phyloP scores from a whole-genome alignment of 1,140 invertebrate species.

The Lepidostoma basale region DNA sequence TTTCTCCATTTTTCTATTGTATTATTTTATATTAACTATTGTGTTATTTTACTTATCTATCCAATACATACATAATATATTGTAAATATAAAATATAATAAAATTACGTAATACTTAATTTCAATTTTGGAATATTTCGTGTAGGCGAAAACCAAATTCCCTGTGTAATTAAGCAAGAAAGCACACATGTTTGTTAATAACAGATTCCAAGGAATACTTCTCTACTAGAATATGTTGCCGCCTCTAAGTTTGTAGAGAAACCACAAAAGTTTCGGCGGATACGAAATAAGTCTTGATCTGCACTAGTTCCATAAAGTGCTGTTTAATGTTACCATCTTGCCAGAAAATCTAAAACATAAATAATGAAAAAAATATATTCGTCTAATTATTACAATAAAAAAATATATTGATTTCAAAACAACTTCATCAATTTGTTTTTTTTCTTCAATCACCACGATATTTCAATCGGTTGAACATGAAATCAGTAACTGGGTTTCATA shows the following conservation, averaged over 20 bases:
- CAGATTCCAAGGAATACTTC: conserved; percentile 4
- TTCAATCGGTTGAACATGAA: too few relatives aligned
- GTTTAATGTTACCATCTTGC: too few relatives aligned
- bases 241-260: conserved; percentile 5
- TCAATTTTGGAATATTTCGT: neutral
- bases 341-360: too few relatives aligned
- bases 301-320: too few relatives aligned
- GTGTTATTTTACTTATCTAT: neutral
- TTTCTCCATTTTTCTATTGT: too few relatives aligned
- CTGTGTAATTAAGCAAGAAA: conserved; percentile 11
- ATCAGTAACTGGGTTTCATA: too few relatives aligned
- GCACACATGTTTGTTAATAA: conserved; percentile 16
- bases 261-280: conserved; percentile 10
- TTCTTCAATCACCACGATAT: too few relatives aligned
- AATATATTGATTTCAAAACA: too few relatives aligned
- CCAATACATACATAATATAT: neutral
- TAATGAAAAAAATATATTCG: too few relatives aligned
- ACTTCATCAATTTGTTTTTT: too few relatives aligned
- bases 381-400: too few relatives aligned
- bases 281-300: neutral
- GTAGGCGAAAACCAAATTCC: conserved; percentile 10
- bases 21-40: neutral
- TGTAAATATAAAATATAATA: neutral
- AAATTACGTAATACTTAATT: neutral
- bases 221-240: neutral